Evolutionary conservation across 92 coral and sea anemone genomes (phyloP), one percentile per base, ranked within the genome.

Genomic region (Galaxea fascicularis): DNA sequence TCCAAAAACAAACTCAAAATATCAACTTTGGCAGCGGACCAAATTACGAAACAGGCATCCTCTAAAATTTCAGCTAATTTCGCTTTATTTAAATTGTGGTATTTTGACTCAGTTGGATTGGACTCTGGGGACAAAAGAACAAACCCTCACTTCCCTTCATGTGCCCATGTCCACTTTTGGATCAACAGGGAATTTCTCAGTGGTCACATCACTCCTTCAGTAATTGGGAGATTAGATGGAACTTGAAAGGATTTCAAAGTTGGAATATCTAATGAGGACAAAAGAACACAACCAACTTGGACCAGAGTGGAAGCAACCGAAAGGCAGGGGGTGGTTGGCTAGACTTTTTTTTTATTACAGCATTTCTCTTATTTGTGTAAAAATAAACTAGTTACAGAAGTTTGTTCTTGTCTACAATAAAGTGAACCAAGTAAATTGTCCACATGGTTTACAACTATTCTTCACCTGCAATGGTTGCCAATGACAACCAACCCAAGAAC

Each of bases 281-380:
- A 46, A 72, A 28, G 27, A 73, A 73, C 77, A 71, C 59, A 27
- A 28, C 16, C 77, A 46, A n/a, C 60, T 73, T 28, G 51, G 77
- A 59, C 60, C 59, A 24, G 77, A 73, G 77, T 29, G 53, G 53
- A 53, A 53, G 16, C 77, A 73, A 73, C 62, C 77, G 47, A 59
- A n/a, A 15, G 6, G 62, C 41, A 21, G 35, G n/a, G 44, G 41
- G 41, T 49, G 77, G 54, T 49, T 49, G 77, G 77, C 60, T 73
- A 73, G 77, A 47, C 51, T 73, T 59, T 59, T 13, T n/a, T 59
- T 59, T 59, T 59, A 1, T 2, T 35, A 2, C n/a, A n/a, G n/a
- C n/a, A n/a, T n/a, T n/a, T n/a, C n/a, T n/a, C 35, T 24, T n/a
- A n/a, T n/a, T n/a, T n/a, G n/a, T 35, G 41, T 35, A 2, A 20